These are phyloP conservation scores for Heliconius erato DNA, from an alignment of 2,888 invertebrate genomes.

Conservation along the genomic window DNA sequence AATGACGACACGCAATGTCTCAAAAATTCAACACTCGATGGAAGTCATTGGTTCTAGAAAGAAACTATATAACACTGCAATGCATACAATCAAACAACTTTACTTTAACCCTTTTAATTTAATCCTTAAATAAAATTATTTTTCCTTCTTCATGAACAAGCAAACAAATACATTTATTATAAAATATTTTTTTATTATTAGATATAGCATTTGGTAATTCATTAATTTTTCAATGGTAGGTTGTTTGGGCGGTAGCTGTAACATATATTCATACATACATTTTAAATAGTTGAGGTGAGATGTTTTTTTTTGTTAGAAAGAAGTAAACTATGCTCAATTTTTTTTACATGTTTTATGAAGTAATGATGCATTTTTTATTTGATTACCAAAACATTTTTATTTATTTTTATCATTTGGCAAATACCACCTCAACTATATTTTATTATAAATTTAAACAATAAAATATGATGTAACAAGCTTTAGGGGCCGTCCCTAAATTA, in stretches of 20 bases:
- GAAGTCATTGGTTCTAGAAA: no score
- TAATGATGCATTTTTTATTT: background rate
- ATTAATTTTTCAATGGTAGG: background rate
- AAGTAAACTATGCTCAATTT: background rate
- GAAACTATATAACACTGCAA: no score
- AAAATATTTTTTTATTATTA: no score
- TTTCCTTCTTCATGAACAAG: no score
- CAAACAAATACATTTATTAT: no score
- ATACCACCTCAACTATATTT: slow-evolving; percentile 4
- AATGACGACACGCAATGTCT: no score
- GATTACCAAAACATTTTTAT: background rate
- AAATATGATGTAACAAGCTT: slow-evolving; percentile 15
- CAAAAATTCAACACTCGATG: no score
- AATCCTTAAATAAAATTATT: no score
- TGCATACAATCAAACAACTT: no score
- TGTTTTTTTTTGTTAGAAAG: background rate
- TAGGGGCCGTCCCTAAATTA: background rate
- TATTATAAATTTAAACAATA: slow-evolving; percentile 19
- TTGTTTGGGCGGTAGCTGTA: slow-evolving; percentile 1
- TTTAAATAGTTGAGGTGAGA: background rate
- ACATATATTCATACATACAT: slow-evolving; percentile 14
- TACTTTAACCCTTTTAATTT: no score
- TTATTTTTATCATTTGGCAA: background rate
- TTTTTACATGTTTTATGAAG: background rate
- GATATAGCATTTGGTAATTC: slow-evolving; percentile 9